Evolutionary conservation across 2,888 invertebrate genomes (phyloP).

Genomic region (Chrysodeixis includens): DNA sequence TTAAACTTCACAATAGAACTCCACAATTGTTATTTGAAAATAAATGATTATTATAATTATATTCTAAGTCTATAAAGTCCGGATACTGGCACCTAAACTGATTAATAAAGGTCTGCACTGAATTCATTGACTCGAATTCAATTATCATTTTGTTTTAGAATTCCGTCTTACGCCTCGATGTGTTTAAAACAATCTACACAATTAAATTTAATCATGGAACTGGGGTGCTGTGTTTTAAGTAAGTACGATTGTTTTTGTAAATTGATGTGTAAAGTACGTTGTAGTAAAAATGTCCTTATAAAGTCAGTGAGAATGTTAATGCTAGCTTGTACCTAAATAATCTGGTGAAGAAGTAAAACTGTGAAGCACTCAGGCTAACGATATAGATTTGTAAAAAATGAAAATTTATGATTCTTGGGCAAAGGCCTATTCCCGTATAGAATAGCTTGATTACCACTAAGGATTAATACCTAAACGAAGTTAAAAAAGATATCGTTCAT

Average conservation of each 20-base stretch:
- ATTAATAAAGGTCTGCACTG: slow-evolving; percentile 20
- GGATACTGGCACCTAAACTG: neutral
- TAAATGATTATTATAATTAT: slow-evolving; percentile 4
- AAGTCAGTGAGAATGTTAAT: no score
- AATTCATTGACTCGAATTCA: slow-evolving; percentile 51
- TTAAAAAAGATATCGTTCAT: no score
- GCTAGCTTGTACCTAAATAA: no score
- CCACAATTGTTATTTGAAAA: neutral
- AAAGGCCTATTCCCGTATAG: no score
- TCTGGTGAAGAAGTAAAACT: no score
- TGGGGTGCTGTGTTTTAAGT: neutral
- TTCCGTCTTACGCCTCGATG: neutral
- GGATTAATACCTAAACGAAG: no score
- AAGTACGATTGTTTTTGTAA: neutral
- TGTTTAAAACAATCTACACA: neutral
- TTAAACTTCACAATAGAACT: slow-evolving; percentile 2
- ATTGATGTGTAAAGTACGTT: neutral
- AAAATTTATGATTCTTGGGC: no score
- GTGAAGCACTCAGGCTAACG: no score
- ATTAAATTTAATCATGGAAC: neutral
- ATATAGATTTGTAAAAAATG: no score
- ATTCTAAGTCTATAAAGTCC: neutral
- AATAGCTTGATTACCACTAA: no score
- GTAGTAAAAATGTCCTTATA: no score
- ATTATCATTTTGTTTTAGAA: slow-evolving; percentile 50